These are phyloP conservation scores for Drosophila anomalata DNA, from an alignment of 2,888 invertebrate species.

Conservation along the genomic window DNA sequence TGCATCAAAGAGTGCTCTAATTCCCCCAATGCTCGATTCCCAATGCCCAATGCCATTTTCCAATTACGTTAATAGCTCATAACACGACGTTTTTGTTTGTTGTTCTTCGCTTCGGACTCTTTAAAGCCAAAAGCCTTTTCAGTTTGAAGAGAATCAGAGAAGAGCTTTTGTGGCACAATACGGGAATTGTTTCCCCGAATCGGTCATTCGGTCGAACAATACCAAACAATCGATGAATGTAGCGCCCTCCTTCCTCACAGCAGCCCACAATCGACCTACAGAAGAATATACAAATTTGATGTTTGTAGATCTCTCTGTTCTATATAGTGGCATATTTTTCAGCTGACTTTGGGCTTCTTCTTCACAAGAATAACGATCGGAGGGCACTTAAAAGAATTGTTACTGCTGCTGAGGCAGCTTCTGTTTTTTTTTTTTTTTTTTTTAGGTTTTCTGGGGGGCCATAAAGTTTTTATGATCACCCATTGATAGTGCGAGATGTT, in stretches of 20 bases:
- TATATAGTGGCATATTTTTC: slow-evolving; percentile 61
- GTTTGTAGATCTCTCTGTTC: slow-evolving; percentile 32
- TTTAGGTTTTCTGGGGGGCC: slow-evolving; percentile 55
- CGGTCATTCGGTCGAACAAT: slow-evolving; percentile 38
- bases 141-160: slow-evolving; percentile 16
- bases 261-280: slow-evolving; percentile 11
- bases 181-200: slow-evolving; percentile 66
- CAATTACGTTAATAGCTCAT: slow-evolving; percentile 76
- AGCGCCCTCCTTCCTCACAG: slow-evolving; percentile 35
- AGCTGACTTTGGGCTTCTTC: slow-evolving; percentile 77
- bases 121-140: slow-evolving; percentile 33
- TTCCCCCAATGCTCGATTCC: slow-evolving; percentile 26
- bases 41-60: slow-evolving; percentile 54
- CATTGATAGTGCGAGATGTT: slow-evolving; percentile 83
- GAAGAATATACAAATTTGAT: slow-evolving; percentile 27
- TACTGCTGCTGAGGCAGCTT: slow-evolving; percentile 57
- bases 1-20: slow-evolving; percentile 36
- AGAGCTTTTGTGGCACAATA: slow-evolving; percentile 62
- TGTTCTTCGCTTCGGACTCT: slow-evolving; percentile 51
- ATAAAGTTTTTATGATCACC: slow-evolving; percentile 83
- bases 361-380: slow-evolving; percentile 71
- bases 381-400: slow-evolving; percentile 77
- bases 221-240: slow-evolving; percentile 24
- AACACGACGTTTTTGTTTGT: slow-evolving; percentile 65
- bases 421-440: slow-evolving; percentile 24